phyloP scores from a whole-genome alignment of 2,797 vertebrate genomes.

The Helicolenus hilgendorfi region DNA sequence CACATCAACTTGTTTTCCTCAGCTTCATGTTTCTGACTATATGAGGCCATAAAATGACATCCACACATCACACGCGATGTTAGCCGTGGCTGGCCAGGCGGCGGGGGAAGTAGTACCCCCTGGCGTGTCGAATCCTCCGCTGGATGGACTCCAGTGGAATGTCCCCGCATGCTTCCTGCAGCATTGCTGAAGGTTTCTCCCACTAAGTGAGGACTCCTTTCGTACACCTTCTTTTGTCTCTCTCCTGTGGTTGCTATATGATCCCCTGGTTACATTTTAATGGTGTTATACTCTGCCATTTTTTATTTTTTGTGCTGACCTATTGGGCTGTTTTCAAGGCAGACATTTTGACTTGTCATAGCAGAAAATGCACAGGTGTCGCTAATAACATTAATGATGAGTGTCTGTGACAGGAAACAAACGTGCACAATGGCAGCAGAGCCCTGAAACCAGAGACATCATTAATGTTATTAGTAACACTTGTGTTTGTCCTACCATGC shows the following conservation, averaged over 20 bases:
- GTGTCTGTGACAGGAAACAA: neutral
- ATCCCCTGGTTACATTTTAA: neutral
- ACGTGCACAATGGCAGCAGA: neutral
- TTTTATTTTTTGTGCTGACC: neutral
- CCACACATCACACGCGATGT: constrained; percentile 49
- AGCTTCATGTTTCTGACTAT: neutral
- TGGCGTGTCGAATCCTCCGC: constrained; percentile 44
- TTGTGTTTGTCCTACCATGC: no score
- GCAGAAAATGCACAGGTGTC: neutral
- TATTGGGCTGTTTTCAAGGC: neutral
- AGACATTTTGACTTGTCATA: neutral
- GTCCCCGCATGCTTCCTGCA: constrained; percentile 58
- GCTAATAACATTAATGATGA: neutral
- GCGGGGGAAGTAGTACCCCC: constrained; percentile 30
- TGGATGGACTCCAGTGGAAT: constrained; percentile 73
- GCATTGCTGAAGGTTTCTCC: constrained; percentile 22
- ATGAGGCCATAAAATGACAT: neutral
- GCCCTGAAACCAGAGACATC: neutral
- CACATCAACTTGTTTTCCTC: neutral
- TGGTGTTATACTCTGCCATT: neutral
- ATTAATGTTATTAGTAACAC: no score
- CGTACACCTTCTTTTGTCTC: neutral
- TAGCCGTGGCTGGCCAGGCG: constrained; percentile 6
- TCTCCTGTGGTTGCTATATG: neutral
- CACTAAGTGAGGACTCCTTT: neutral